Conservation (phyloP, 1,140 invertebrate species). For the Mercenaria mercenaria region DNA sequence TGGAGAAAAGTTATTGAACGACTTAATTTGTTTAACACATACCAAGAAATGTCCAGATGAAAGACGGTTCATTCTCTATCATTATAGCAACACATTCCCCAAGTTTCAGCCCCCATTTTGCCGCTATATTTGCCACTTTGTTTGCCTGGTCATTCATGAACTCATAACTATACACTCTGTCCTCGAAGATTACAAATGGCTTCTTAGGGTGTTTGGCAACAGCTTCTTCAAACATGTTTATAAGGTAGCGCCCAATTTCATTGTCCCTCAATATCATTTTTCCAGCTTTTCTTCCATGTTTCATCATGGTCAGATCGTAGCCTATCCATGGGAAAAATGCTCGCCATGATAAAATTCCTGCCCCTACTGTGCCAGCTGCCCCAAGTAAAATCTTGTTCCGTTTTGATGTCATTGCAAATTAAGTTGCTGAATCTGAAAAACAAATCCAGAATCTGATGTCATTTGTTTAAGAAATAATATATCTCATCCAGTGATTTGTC, state of each 20-base stretch:
- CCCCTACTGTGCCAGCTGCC: conserved; percentile 52
- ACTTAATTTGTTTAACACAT: too few relatives aligned
- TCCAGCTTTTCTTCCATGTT: conserved; percentile 26
- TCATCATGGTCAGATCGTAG: conserved; percentile 69
- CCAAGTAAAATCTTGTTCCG: conserved; percentile 57
- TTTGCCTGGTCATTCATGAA: conserved; percentile 78
- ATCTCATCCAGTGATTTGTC: too few relatives aligned
- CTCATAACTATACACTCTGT: conserved; percentile 75
- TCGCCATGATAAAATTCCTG: conserved; percentile 65
- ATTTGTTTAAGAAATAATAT: too few relatives aligned
- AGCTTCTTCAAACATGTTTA: conserved; percentile 79
- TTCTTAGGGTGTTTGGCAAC: conserved; percentile 69
- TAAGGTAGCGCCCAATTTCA: conserved; percentile 59
- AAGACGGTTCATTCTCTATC: conserved; percentile 79
- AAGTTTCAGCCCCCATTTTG: conserved; percentile 64
- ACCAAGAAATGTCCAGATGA: conserved; percentile 83
- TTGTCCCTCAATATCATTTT: conserved; percentile 17
- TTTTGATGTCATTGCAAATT: conserved; percentile 42
- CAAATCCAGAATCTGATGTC: background rate
- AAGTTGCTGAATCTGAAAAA: background rate
- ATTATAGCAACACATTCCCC: conserved; percentile 79
- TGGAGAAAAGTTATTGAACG: too few relatives aligned
- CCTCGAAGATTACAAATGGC: conserved; percentile 78
- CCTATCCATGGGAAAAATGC: conserved; percentile 72
- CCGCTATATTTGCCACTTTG: conserved; percentile 77